Conservation (phyloP, 2,888 invertebrate genomes). For the Julus scandinavius region DNA sequence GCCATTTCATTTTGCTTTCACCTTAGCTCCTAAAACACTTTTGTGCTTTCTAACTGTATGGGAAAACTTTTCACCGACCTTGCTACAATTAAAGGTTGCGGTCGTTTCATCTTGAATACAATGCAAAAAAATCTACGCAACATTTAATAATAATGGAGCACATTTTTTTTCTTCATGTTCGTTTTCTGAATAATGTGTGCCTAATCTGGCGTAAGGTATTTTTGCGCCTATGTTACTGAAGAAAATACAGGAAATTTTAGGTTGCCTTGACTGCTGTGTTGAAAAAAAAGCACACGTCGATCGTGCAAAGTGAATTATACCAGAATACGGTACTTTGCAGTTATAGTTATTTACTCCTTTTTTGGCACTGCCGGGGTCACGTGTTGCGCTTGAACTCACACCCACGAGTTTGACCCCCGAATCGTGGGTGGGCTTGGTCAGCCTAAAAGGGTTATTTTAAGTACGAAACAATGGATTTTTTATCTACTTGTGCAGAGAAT, state of each 20-base stretch:
- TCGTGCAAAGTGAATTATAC: background rate
- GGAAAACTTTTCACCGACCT: background rate
- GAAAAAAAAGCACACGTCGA: background rate
- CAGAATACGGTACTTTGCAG: background rate
- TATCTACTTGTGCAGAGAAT: background rate
- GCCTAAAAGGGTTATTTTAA: background rate
- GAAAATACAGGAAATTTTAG: background rate
- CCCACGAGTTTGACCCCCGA: conserved; percentile 23
- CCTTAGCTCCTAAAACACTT: background rate
- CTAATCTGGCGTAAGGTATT: conserved; percentile 39
- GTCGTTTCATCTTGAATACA: conserved; percentile 29
- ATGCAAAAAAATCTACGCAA: background rate
- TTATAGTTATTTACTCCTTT: background rate
- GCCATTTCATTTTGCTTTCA: conserved; percentile 44
- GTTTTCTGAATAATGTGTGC: conserved; percentile 2
- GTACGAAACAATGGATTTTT: background rate
- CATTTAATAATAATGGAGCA: conserved; percentile 21
- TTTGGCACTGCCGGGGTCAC: conserved; percentile 21
- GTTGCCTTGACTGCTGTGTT: background rate
- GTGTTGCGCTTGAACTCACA: background rate
- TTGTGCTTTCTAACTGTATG: background rate
- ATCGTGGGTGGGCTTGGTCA: conserved; percentile 4
- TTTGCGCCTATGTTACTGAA: background rate
- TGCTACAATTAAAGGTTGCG: conserved; percentile 43
- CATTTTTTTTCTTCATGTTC: background rate